These are phyloP conservation scores for Stenichneumon culpator DNA, from an alignment of 2,888 invertebrate genomes.

Conservation along the genomic window DNA sequence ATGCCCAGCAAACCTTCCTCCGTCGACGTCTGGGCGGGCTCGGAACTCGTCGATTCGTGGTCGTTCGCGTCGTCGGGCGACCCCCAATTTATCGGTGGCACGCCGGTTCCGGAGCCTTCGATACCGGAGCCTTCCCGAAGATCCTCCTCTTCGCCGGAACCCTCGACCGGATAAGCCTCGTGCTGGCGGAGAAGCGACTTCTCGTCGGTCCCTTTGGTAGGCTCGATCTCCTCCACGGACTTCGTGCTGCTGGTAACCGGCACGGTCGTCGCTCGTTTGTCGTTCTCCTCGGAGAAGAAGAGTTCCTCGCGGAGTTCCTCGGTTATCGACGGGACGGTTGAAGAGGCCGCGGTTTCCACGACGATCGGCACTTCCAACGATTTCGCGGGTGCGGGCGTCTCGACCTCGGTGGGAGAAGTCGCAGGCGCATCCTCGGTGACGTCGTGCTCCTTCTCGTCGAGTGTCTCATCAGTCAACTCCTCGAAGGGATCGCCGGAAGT, in stretches of 20 bases:
- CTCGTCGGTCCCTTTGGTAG: slow-evolving; percentile 19
- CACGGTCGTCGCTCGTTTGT: slow-evolving; percentile 36
- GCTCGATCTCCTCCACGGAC: slow-evolving; percentile 6
- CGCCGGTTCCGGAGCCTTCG: slow-evolving; percentile 78
- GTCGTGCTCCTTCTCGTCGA: slow-evolving; percentile 42
- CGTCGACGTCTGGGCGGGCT: slow-evolving; percentile 66
- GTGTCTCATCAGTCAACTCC: slow-evolving; percentile 45
- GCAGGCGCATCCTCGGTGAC: slow-evolving; percentile 34
- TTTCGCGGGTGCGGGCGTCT: slow-evolving; percentile 37
- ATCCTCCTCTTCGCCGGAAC: slow-evolving; percentile 82
- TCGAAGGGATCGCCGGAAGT: slow-evolving; percentile 72
- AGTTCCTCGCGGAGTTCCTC: slow-evolving; percentile 31
- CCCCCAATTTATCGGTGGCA: slow-evolving; percentile 73
- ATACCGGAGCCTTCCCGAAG: slow-evolving; percentile 84
- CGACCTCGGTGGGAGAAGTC: slow-evolving; percentile 30
- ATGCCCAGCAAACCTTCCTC: slow-evolving; percentile 69
- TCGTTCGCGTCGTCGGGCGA: slow-evolving; percentile 42
- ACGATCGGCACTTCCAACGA: neutral
- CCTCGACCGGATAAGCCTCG: slow-evolving; percentile 74
- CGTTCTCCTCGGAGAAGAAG: slow-evolving; percentile 62
- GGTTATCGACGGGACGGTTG: slow-evolving; percentile 31
- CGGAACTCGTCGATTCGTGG: slow-evolving; percentile 69
- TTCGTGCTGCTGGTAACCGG: slow-evolving; percentile 20
- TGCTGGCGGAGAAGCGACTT: slow-evolving; percentile 26
- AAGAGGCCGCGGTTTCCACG: neutral